Base-by-base conservation (phyloP, 2,888 invertebrate genomes). In the Panorpa germanica region DNA sequence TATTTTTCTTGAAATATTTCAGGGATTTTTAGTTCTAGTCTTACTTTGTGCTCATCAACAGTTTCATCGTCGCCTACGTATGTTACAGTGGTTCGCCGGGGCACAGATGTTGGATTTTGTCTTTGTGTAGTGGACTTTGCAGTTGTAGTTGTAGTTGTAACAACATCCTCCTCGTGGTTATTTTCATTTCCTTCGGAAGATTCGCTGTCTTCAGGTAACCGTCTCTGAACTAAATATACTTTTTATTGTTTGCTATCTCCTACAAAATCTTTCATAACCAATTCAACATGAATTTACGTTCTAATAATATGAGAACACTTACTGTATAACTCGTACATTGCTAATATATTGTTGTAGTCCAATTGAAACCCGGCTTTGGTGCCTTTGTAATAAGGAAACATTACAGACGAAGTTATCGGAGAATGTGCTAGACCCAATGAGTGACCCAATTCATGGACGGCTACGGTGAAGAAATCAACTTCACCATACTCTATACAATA, bases 381-480 rank as follows among this genome's bases (percentile, higher is more conserved):
- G 9, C 64, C 65, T 44, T 67, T 70, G 46, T 80, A 80, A 46
- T 77, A 80, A 0, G 80, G 75, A 48, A 72, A 77, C 80, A 81
- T 81, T 28, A 81, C 68, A 0, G 80, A 73, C 1, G 55, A 54
- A 21, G 57, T 56, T 1, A 63, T 65, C 5, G 62, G 58, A 0
- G 77, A 76, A 54, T 81, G 80, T 0, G 68, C 63, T 34, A 81
- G 52, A 1, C 81, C 81, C 20, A 82, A 53, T 38, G 75, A 70
- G 47, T 81, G 81, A 0, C 81, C 81, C 18, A 80, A 55, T 55
- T 81, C 81, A 42, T 81, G 81, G 5, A 75, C 60, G 4, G 76
- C 78, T 4, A 75, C 73, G 2, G 71, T 61, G 46, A 65, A 71
- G 48, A 77, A 72, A 44, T 77, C 72, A 1, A 54, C 50, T 17